These are phyloP conservation scores for Colletes gigas DNA, from an alignment of 1,140 invertebrate species.

Conservation along the genomic window DNA sequence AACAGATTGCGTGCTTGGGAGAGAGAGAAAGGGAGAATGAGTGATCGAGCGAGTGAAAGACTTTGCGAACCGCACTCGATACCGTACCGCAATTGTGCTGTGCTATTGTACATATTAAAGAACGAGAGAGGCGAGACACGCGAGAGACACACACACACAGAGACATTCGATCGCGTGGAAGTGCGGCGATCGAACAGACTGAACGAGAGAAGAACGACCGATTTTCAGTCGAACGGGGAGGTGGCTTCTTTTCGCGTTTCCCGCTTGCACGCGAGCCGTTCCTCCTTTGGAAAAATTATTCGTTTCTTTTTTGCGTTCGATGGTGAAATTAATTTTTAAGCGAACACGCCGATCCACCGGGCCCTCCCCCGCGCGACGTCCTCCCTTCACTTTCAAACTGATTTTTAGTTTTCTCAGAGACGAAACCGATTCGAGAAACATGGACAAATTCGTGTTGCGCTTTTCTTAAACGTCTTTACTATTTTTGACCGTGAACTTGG, in stretches of 20 bases:
- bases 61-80: conserved; percentile 67
- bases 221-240: conserved; percentile 19
- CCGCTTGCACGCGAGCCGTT: conserved; percentile 31
- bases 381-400: too few species aligned
- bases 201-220: conserved; percentile 12
- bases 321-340: not conserved
- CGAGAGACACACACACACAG: conserved; percentile 17
- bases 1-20: not conserved
- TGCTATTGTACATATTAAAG: conserved; percentile 76
- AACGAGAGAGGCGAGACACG: conserved; percentile 24
- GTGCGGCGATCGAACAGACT: not conserved
- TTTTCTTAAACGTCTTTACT: too few species aligned
- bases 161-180: conserved; percentile 4
- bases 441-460: too few species aligned
- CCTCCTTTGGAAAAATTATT: not conserved
- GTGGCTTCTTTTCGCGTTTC: conserved; percentile 37
- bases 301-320: conserved; percentile 1
- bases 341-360: not conserved
- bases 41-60: not conserved
- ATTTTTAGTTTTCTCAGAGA: too few species aligned
- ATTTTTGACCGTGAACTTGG: too few species aligned
- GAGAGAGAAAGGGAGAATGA: conserved; percentile 16
- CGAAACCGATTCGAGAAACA: too few species aligned
- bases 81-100: conserved; percentile 73
- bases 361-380: not conserved